Base-by-base conservation (phyloP, 2,888 invertebrate genomes). In the Dolichomitus sp. region DNA sequence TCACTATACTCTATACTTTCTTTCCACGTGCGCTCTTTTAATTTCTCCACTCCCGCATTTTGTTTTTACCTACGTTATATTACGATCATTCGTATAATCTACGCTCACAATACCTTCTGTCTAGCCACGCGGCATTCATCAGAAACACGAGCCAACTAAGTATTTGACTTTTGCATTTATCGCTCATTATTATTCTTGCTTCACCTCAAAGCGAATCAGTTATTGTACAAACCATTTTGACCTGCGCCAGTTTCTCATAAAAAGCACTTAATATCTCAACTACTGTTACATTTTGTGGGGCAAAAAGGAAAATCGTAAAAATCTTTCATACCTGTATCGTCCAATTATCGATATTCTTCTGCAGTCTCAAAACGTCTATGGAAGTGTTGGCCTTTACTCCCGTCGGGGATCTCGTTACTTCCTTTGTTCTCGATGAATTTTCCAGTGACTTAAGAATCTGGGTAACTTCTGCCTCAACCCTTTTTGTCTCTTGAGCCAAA, bases 331-430 rank as follows among this genome's bases (percentile, higher is more conserved):
- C 93, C 89, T 93, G 92, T 79, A 93, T 93, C 0, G 97, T 98
- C 98, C 98, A 98, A 84, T 96, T 96, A 88, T 98, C 97, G 77
- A 98, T 98, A 87, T 97, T 97, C 87, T 97, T 97, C 91, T 97
- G 97, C 48, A 98, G 94, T 89, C 96, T 96, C 14, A 96, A 95
- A 14, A 97, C 95, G 90, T 97, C 97, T 88, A 97, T 96, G 0
- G 96, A 95, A 85, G 95, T 95, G 61, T 92, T 89, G 0, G 85
- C 79, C 81, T 94, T 89, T 42, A 77, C 84, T 9, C 69, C 69
- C 9, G 82, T 57, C 92, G 40, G 93, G 90, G 70, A 91, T 57
- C 57, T 82, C 14, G 65, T 66, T 0, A 74, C 42, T 57, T 84
- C 77, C 19, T 81, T 80, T 23, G 63, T 19, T 33, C 23, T 80